These are phyloP conservation scores for Zosterops pallidus DNA, from an alignment of 2,113 vertebrate species.

Conservation along the genomic window DNA sequence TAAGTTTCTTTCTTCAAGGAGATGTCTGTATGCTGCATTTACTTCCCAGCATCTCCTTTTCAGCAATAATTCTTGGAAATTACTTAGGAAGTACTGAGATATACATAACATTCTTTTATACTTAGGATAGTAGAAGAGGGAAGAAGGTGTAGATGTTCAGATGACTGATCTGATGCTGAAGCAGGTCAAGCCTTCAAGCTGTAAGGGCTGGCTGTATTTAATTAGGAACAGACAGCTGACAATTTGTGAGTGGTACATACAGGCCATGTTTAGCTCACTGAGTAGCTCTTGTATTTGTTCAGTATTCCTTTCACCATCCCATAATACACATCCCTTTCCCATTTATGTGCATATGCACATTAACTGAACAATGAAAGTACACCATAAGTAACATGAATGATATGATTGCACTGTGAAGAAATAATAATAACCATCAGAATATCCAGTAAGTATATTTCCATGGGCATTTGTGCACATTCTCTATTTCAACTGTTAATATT, in stretches of 20 bases:
- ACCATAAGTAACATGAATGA: background rate
- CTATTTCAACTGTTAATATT: background rate
- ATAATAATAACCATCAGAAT: background rate
- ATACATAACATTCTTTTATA: background rate
- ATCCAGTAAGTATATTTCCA: background rate
- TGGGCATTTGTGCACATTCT: background rate
- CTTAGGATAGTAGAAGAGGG: background rate
- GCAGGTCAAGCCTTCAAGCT: background rate
- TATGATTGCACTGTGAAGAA: background rate
- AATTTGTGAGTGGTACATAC: background rate
- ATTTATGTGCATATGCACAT: background rate
- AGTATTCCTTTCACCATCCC: background rate
- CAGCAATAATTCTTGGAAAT: background rate
- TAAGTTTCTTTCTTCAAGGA: background rate
- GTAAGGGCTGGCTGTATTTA: background rate
- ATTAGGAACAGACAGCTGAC: background rate
- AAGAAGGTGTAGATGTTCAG: background rate
- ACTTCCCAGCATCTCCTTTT: background rate
- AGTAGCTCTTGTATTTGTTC: background rate
- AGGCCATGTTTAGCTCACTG: background rate
- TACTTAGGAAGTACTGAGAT: background rate
- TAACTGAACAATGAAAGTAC: background rate
- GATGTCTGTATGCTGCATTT: background rate
- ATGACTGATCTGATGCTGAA: background rate
- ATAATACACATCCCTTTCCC: background rate